Conservation (phyloP, 2,888 invertebrate genomes). For the Spicauda simplicius region DNA sequence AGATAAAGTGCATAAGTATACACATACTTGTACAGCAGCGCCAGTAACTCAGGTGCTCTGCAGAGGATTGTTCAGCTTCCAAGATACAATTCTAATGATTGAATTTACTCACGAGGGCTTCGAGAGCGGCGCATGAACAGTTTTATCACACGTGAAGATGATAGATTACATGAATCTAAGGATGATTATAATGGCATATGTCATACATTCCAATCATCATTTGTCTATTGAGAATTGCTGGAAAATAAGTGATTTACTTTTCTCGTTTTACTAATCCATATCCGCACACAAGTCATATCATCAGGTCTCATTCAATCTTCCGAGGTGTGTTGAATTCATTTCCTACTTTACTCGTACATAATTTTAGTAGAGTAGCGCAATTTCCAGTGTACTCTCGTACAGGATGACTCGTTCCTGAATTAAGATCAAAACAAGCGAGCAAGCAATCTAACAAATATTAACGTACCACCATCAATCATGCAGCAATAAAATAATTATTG, state of each 20-base stretch:
- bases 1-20: not conserved
- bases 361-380: not conserved
- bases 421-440: conserved; percentile 30
- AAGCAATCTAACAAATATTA: conserved; percentile 24
- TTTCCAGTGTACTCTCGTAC: not conserved
- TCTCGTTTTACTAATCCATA: not conserved
- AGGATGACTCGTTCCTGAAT: conserved; percentile 15
- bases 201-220: not conserved
- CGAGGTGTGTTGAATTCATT: no score
- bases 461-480: conserved; percentile 18
- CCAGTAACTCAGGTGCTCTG: not conserved
- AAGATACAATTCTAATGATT: not conserved
- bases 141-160: not conserved
- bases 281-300: not conserved
- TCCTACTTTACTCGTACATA: no score
- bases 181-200: not conserved
- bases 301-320: not conserved
- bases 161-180: not conserved
- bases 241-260: not conserved
- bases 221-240: not conserved
- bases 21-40: not conserved
- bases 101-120: not conserved
- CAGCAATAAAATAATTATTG: conserved; percentile 17
- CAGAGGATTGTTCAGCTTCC: not conserved
- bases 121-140: not conserved